Evolutionary conservation across 2,888 invertebrate species (phyloP), one percentile per base, ranked within the genome.

Genomic region (Hartigia nigra): DNA sequence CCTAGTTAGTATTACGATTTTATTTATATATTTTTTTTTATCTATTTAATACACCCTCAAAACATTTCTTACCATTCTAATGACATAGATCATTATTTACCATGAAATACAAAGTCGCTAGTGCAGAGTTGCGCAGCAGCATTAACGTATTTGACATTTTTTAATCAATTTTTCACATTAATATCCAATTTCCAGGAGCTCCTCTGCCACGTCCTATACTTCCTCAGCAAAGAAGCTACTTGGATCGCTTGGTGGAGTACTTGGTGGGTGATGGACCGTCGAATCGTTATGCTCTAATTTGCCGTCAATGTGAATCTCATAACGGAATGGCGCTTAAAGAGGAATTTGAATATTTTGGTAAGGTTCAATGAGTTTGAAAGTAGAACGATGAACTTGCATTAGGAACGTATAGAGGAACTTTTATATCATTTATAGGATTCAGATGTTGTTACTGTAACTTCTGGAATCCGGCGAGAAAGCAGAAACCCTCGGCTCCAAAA

Each of bases 281-380:
- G 81, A 97, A 98, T 92, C 95, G 99, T 86, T 99, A 96, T 93
- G 99, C 99, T 32, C 94, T 99, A 83, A 98, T 99, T 88, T 99
- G 99, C 91, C 94, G 94, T 70, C 94, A 96, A 84, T 99, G 99
- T 91, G 95, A 94, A 84, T 95, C 96, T 31, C 99, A 99, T 91
- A 99, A 99, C 92, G 99, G 99, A 94, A 92, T 96, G 95, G 95
- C 95, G 2, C 91, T 95, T 14, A 94, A 93, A 84, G 95, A 96
- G 88, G 95, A 96, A 87, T 96, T 95, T 91, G 94, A 95, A 86
- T 95, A 93, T 87, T 92, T 95, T 76, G 93, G 94, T 94, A 89
- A 91, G 78, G 9, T 31, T 72, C 1, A 9, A 4, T 72, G 12
- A 34, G 32, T 72, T 31, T 72, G n/a, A 12, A 72, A 72, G 9